Base-by-base conservation (phyloP, 2,888 invertebrate species). In the Trachelus tabidus region DNA sequence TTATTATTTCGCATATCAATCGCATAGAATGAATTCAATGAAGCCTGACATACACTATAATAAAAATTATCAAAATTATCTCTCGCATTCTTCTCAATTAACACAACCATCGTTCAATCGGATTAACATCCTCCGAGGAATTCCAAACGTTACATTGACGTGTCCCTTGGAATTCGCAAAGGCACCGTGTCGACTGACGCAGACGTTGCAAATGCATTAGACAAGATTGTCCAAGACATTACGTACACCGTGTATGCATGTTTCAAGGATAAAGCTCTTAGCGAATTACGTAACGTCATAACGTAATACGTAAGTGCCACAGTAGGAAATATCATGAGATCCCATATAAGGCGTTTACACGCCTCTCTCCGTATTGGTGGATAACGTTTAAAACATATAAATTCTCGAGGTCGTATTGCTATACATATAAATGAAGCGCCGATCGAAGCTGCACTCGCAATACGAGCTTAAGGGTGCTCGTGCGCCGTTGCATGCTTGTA, bases 401-500 rank as follows among this genome's bases (percentile, higher is more conserved):
- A 56, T 56, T 23, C 56, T 56, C 56, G 56, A 56, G 56, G 56
- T 9, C 56, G 23, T 9, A 15, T 56, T 9, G 9, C 23, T 23
- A 23, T 6, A 40, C 15, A 2, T 23, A 23, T 23, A 56, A 56
- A 23, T 9, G 23, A 56, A 23, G 56, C 23, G 6, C 56, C 9
- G 56, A 56, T 56, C 56, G 56, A 56, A 56, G 23, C 56, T 30
- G 71, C 71, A 71, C 71, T 33, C 31, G 71, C n/a, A 31, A 31
- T 71, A 71, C 12, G 31, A 33, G 33, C 71, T 33, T 33, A 23
- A 71, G 71, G 71, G 31, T 15, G 33, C 33, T 71, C 71, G 71
- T 33, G 71, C 4, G 33, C 33, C 73, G 34, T 88, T 86, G 88
- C 88, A 88, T 89, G 88, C 83, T 80, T 83, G 85, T 84, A 87